Evolutionary conservation across 2,888 invertebrate species (phyloP).

Genomic region (Protonemura montana): DNA sequence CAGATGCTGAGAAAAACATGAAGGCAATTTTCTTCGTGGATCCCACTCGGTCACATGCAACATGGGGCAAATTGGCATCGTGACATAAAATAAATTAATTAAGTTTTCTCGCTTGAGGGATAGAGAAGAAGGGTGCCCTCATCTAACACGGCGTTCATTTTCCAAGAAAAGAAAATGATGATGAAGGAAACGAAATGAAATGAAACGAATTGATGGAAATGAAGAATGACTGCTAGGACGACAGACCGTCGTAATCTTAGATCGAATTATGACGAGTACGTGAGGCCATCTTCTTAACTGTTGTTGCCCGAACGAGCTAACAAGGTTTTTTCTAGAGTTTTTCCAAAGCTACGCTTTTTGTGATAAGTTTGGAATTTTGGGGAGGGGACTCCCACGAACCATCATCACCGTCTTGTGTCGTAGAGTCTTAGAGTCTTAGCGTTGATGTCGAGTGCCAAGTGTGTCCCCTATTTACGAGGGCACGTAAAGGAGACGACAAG

Average conservation of each 20-base stretch:
- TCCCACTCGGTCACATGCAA: not conserved
- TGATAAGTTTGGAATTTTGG: too few species aligned
- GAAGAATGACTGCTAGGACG: not conserved
- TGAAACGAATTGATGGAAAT: not conserved
- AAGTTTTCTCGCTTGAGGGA: not conserved
- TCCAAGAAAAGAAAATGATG: not conserved
- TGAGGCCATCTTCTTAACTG: not conserved
- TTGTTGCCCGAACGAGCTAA: too few species aligned
- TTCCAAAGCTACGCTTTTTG: too few species aligned
- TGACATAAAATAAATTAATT: slow-evolving; percentile 7
- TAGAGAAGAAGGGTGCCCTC: not conserved
- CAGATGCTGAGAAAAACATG: not conserved
- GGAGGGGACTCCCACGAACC: too few species aligned
- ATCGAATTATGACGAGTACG: not conserved
- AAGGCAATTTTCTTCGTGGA: not conserved
- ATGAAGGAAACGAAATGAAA: not conserved
- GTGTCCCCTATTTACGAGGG: too few species aligned
- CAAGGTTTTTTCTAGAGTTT: too few species aligned
- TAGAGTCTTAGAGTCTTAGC: too few species aligned
- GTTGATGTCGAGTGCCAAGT: too few species aligned
- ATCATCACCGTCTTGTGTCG: too few species aligned
- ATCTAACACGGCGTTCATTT: not conserved
- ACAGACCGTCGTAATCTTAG: not conserved
- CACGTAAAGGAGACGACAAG: too few species aligned
- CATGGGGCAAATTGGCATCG: not conserved